Conservation (phyloP, 2,888 invertebrate species). For the Patella pellucida region DNA sequence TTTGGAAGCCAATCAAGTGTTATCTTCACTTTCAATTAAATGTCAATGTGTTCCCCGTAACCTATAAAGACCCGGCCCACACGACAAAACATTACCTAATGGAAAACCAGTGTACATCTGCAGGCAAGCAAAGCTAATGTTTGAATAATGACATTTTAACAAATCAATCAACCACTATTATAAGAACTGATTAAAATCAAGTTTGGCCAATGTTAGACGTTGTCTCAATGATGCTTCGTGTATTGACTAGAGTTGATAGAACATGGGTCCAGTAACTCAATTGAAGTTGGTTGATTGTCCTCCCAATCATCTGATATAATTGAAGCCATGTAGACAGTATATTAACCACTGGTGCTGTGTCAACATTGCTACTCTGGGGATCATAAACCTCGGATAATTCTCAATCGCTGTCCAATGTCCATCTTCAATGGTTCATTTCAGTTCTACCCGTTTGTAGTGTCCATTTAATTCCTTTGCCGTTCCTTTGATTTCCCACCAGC, state of each 20-base stretch:
- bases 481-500: too few species aligned
- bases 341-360: not conserved
- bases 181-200: not conserved
- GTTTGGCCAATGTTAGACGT: not conserved
- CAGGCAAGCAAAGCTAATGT: not conserved
- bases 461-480: too few species aligned
- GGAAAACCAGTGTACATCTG: not conserved
- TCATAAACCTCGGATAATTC: too few species aligned
- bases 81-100: too few species aligned
- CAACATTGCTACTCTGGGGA: not conserved
- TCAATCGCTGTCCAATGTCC: too few species aligned
- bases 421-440: too few species aligned
- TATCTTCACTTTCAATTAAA: too few species aligned
- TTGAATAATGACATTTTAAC: too few species aligned
- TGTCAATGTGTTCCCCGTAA: too few species aligned
- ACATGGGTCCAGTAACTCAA: not conserved
- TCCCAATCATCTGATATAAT: not conserved
- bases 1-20: too few species aligned
- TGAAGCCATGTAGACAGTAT: not conserved
- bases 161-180: not conserved
- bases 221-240: not conserved
- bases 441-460: too few species aligned
- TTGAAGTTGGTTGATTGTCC: not conserved
- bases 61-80: too few species aligned
- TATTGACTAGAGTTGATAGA: constrained; percentile 8